Base-by-base conservation (phyloP, 2,888 invertebrate genomes). In the Hirtodrosophila cameraria region DNA sequence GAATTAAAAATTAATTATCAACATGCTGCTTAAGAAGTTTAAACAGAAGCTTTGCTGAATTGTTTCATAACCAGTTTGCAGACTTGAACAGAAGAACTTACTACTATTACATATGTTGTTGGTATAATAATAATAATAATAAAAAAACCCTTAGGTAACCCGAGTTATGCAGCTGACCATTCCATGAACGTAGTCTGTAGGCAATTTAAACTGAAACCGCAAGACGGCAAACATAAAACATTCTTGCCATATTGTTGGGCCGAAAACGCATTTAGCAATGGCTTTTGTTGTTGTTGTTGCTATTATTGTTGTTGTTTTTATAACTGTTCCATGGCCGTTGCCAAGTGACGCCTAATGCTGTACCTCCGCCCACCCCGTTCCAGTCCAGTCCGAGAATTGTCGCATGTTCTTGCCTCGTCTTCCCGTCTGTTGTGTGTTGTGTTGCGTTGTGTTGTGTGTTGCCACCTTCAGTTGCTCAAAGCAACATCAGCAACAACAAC, bases 331-430 rank as follows among this genome's bases (percentile, higher is more conserved):
- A 66, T 43, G 66, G 66, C 53, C 66, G 60, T 20, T 53, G 52
- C 31, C 46, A 67, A 36, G 27, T 25, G 42, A 30, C 49, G 31
- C 50, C 39, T 18, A 41, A 25, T 27, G 28, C n/a, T 30, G n/a
- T 16, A 5, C 15, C 27, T 23, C 20, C 7, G 6, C 1, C 13
- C 8, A n/a, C 33, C 25, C 23, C n/a, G n/a, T n/a, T n/a, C n/a
- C n/a, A n/a, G n/a, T n/a, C n/a, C n/a, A n/a, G n/a, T n/a, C n/a
- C 7, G 35, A 53, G 58, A 76, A 76, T 55, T 73, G 73, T 73
- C 54, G 73, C 73, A 67, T 62, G 62, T 73, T 23, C 23, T 23
- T 6, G n/a, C n/a, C n/a, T n/a, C n/a, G n/a, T n/a, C n/a, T n/a
- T n/a, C n/a, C n/a, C n/a, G n/a, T n/a, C n/a, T n/a, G n/a, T n/a